Base-by-base conservation (phyloP, 2,888 invertebrate genomes). In the Watsonalla binaria region DNA sequence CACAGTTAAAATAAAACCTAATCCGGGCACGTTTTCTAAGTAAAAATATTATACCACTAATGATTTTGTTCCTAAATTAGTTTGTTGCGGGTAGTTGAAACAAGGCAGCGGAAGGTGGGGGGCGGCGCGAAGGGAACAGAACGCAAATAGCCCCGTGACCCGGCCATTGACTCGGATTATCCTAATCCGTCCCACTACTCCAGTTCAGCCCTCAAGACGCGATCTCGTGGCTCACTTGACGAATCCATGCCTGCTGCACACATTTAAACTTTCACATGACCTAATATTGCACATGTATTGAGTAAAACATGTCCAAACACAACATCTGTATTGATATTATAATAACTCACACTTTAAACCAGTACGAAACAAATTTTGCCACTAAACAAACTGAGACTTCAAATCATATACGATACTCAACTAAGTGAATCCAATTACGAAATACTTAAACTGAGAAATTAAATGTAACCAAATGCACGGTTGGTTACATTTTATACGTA, bases 131-230 rank as follows among this genome's bases (percentile, higher is more conserved):
- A 73, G 76, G 76, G 75, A 78, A 78, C 76, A 68, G 80, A 77
- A 86, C 87, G 78, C 80, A 90, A 90, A 90, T 90, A 90, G 85
- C 84, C 76, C 75, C 78, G 82, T 89, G 90, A 90, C 90, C 90
- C 90, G 90, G 90, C 88, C 90, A 81, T 90, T 90, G 90, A 90
- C 90, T 90, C 84, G 85, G 83, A 84, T 88, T 86, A 84, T 88
- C 89, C 90, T 90, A 88, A 90, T 85, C 89, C 88, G 90, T 83
- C 88, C 90, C 80, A 90, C 90, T 90, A 90, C 86, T 90, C 90
- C 82, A 90, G 76, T 86, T 90, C 81, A 80, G 74, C 67, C 71
- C 72, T 71, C 74, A 70, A 78, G 72, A 68, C 66, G 72, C 68
- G 70, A 68, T 62, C 64, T 61, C 66, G 63, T 67, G 67, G 63